Base-by-base conservation (phyloP, 92 coral and sea anemone genomes). In the Actinernus sp. region DNA sequence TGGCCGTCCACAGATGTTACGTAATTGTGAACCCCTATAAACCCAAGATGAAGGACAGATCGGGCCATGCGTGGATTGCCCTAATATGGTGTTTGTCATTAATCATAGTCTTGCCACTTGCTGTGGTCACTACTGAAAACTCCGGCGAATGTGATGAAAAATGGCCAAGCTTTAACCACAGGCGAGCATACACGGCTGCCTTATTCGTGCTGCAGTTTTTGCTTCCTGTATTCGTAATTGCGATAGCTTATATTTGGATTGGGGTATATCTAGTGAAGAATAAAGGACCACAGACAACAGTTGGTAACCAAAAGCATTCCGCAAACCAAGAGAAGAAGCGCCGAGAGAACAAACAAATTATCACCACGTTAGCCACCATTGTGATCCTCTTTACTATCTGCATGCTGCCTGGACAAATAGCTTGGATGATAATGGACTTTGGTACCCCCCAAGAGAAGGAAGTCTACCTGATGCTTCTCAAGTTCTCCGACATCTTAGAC, bases 371-470 rank as follows among this genome's bases (percentile, higher is more conserved):
- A 27, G 85, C 91, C 0, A 48, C 76, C n/a, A 84, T 90, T 43
- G 91, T 88, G 9, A 48, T 86, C 2, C 27, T 71, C n/a, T 90
- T 90, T 55, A 86, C 92, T 0, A 43, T 86, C 30, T 74, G 84
- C 14, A 61, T 88, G 49, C 69, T 90, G 30, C 97, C 97, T 13
- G 91, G 86, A 2, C 78, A 88, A 24, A 73, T 90, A 23, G 91
- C 82, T n/a, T 90, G 92, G 92, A 82, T 90, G 77, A 44, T 88
- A 33, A 25, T 31, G 24, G 92, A 86, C 37, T 86, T 90, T 61
- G 97, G 97, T 0, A 55, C 58, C 2, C 58, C 77, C 2, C 43
- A 63, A 10, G 21, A 71, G 8, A n/a, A 38, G 22, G 73, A 48
- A 0, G 46, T 38, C 11, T 32, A 63, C 10, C 22, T 31, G 1